Base-by-base conservation (phyloP, 2,888 invertebrate genomes). In the Galeruca laticollis region DNA sequence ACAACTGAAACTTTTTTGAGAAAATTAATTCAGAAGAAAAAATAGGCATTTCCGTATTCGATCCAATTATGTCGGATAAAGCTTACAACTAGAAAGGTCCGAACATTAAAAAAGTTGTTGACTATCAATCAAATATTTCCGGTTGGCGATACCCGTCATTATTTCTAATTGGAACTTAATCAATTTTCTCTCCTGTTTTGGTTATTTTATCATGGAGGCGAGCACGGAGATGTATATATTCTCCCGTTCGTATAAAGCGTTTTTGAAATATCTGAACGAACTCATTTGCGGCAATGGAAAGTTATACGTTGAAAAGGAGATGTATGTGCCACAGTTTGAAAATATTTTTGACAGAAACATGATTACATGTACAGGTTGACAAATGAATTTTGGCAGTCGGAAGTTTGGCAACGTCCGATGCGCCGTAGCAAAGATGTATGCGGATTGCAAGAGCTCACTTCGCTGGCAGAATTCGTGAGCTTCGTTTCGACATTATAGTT, bases 91-190 rank as follows among this genome's bases (percentile, higher is more conserved):
- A 43, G 11, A 21, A 3, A n/a, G 21, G 54, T 37, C 26, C 15
- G 64, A 47, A 10, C 52, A 2, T n/a, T 40, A 5, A 64, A 65
- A 60, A 65, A 49, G 35, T 49, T 18, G 47, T 65, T 57, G 57
- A 65, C 65, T 59, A 65, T 65, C 65, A 65, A 65, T 65, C 65
- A 65, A 65, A 65, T 65, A 49, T 65, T 65, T 59, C 57, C 65
- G 65, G 65, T 65, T 59, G 65, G 47, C 47, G 21, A 65, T 65
- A 57, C 57, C 21, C 57, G 47, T 65, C 57, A 59, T 65, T 65
- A 59, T 59, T 65, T 65, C 47, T 65, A 65, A 65, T 65, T 65
- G 65, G 65, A 65, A 33, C 65, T 49, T 47, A 65, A 65, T 65
- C 57, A 65, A 43, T 43, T 37, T 20, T 13, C 21, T 40, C 54